Evolutionary conservation across 1,140 invertebrate species (phyloP).

Genomic region (Portunus trituberculatus): DNA sequence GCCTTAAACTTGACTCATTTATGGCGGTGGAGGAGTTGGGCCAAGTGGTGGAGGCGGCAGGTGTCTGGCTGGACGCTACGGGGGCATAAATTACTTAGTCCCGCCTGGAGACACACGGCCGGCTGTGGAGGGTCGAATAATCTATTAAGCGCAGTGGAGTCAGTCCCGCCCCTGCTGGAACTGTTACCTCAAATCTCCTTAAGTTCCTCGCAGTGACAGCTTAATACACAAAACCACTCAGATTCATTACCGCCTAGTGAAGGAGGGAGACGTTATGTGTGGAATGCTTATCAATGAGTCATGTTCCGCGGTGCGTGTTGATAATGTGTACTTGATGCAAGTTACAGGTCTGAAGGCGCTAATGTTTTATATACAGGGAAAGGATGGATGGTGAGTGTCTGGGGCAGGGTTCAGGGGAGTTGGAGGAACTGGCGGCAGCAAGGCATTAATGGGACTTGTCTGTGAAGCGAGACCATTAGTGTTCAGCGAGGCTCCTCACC

Average conservation of each 20-base stretch:
- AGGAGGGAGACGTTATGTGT: background rate
- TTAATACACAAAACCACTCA: no score
- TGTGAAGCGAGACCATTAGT: conserved; percentile 5
- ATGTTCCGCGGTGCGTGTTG: background rate
- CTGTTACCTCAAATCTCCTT: no score
- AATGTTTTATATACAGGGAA: background rate
- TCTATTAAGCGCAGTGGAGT: background rate
- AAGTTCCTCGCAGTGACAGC: no score
- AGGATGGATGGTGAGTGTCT: background rate
- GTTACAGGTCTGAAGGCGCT: background rate
- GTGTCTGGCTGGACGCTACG: no score
- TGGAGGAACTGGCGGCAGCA: background rate
- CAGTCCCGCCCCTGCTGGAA: background rate
- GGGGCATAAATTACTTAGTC: background rate
- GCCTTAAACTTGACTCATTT: conserved; percentile 11
- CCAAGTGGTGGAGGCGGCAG: background rate
- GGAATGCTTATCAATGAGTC: background rate
- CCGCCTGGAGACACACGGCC: background rate
- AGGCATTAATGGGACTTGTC: background rate
- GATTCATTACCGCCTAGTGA: no score
- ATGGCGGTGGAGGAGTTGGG: background rate
- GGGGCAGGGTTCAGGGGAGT: background rate
- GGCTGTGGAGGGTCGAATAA: background rate
- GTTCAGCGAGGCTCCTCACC: background rate
- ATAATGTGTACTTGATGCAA: background rate